Conservation (phyloP, 2,113 vertebrate genomes). For the Kryptolebias marmoratus region DNA sequence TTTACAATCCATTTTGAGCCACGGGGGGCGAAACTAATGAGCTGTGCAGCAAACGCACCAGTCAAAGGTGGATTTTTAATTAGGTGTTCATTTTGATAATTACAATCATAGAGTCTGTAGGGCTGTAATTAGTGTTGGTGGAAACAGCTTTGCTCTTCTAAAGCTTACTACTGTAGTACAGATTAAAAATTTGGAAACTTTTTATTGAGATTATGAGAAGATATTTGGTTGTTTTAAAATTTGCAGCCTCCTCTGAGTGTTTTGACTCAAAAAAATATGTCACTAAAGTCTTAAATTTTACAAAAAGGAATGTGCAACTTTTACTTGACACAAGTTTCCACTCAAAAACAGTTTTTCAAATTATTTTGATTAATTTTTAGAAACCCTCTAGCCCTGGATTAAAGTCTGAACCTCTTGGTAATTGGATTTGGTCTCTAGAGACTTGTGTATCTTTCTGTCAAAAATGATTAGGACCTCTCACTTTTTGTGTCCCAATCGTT, state of each 20-base stretch:
- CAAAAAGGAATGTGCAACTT: neutral
- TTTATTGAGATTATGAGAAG: constrained; percentile 4
- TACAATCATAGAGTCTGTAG: constrained; percentile 31
- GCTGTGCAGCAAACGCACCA: constrained; percentile 37
- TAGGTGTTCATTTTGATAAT: constrained; percentile 38
- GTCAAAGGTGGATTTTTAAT: constrained; percentile 58
- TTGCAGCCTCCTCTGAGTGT: neutral
- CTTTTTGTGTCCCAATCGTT: constrained; percentile 15
- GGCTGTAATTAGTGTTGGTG: constrained; percentile 27
- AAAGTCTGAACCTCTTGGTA: constrained; percentile 47
- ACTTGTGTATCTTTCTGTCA: constrained; percentile 59
- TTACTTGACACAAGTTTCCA: neutral
- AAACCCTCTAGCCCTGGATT: constrained; percentile 52
- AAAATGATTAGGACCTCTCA: constrained; percentile 58
- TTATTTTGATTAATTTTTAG: constrained; percentile 14
- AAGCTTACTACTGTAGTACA: neutral
- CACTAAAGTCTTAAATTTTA: too few species aligned
- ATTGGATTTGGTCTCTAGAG: constrained; percentile 59
- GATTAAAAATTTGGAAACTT: constrained; percentile 12
- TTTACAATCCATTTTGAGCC: constrained; percentile 60
- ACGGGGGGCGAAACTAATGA: constrained; percentile 61
- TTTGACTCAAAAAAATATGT: neutral
- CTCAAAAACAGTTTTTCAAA: neutral
- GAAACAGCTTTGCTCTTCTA: constrained; percentile 3
- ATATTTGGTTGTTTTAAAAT: neutral